phyloP scores from a whole-genome alignment of 1,140 invertebrate species.

The Drosophila asahinai region DNA sequence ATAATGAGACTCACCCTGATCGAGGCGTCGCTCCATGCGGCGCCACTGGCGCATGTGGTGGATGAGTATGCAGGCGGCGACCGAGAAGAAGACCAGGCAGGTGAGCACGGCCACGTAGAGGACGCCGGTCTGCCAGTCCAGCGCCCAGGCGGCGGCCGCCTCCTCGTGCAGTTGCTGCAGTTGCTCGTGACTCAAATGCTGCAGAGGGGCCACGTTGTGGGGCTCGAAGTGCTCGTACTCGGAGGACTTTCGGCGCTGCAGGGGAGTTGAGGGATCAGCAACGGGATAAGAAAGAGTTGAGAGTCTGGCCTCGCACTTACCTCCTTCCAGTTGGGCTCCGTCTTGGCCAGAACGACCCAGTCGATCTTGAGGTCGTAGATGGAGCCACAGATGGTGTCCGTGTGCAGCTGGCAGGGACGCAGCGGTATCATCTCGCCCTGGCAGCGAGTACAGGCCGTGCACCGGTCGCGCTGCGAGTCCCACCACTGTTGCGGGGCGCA shows the following conservation, averaged over 20 bases:
- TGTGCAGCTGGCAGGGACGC: constrained; percentile 81
- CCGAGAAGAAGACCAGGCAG: constrained; percentile 88
- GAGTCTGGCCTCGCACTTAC: constrained; percentile 44
- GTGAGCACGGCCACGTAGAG: constrained; percentile 87
- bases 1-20: constrained; percentile 86
- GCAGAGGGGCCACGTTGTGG: constrained; percentile 47
- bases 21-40: constrained; percentile 86
- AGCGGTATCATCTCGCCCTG: constrained; percentile 78
- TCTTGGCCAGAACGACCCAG: constrained; percentile 79
- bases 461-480: constrained; percentile 73
- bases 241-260: constrained; percentile 78
- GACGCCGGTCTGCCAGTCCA: constrained; percentile 88
- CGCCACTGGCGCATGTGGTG: constrained; percentile 88
- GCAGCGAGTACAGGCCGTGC: constrained; percentile 77
- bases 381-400: constrained; percentile 80
- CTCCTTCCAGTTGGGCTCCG: constrained; percentile 84
- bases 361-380: constrained; percentile 84
- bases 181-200: constrained; percentile 78
- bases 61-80: constrained; percentile 88
- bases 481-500: constrained; percentile 83
- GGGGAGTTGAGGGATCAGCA: not conserved
- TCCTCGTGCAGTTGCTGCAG: constrained; percentile 80
- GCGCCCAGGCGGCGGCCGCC: constrained; percentile 61
- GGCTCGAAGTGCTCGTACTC: constrained; percentile 73
- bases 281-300: not conserved